Evolutionary conservation across 37 sponge, comb jelly and placozoan species (phyloP).

Genomic region (Beroe forskalii): DNA sequence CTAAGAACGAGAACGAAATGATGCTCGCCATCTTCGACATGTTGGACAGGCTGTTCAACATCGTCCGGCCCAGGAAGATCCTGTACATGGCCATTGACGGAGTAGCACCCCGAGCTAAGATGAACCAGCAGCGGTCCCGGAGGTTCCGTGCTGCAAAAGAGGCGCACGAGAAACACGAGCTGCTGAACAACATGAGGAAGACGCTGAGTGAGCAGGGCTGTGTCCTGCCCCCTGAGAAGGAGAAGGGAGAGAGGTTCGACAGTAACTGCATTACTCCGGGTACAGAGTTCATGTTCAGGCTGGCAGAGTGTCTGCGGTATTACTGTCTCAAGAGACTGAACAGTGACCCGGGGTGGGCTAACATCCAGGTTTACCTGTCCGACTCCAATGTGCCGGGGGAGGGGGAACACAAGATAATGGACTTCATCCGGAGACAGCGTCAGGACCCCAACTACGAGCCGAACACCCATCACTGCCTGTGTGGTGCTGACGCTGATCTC

Average conservation of each 20-base stretch:
- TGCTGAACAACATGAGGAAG: conserved; percentile 71
- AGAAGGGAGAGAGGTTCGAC: conserved; percentile 83
- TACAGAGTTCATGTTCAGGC: conserved; percentile 91
- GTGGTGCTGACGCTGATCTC: conserved; percentile 98
- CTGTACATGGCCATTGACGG: conserved; percentile 99
- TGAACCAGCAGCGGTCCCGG: conserved; percentile 98
- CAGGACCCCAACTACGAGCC: conserved; percentile 85
- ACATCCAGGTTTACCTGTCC: conserved; percentile 85
- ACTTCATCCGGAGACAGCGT: conserved; percentile 91
- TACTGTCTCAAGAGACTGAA: conserved; percentile 91
- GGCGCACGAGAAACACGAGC: conserved; percentile 78
- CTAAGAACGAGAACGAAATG: conserved; percentile 96
- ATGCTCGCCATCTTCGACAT: conserved; percentile 97
- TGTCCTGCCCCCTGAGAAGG: conserved; percentile 83
- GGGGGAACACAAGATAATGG: conserved; percentile 99
- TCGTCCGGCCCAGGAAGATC: conserved; percentile 88
- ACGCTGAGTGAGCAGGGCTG: conserved; percentile 73
- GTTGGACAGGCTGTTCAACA: conserved; percentile 95
- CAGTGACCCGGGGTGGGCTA: conserved; percentile 87
- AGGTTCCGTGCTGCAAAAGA: conserved; percentile 95
- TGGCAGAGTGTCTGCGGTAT: conserved; percentile 86
- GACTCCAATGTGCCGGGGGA: conserved; percentile 99
- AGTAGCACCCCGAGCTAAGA: conserved; percentile 98
- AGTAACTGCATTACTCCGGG: conserved; percentile 99
- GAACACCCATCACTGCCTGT: conserved; percentile 96